Conservation (phyloP, 2,113 vertebrate species). For the Indicator maculatus region DNA sequence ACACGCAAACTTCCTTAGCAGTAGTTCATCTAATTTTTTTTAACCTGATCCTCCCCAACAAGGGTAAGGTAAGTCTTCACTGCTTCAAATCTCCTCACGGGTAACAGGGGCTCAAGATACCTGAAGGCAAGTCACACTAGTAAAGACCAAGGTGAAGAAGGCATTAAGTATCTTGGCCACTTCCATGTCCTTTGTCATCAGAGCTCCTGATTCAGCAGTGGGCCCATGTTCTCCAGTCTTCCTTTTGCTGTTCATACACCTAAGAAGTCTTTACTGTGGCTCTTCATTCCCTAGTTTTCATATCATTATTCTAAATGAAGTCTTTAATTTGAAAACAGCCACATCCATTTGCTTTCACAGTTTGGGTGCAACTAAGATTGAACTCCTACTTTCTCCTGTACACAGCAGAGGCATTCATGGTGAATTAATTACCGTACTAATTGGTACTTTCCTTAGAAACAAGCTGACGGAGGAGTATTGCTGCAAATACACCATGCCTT, state of each 20-base stretch:
- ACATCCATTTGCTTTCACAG: background rate
- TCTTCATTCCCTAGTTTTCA: background rate
- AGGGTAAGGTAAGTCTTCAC: background rate
- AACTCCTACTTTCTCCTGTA: background rate
- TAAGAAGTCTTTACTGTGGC: background rate
- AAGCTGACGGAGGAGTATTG: background rate
- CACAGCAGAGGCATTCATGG: background rate
- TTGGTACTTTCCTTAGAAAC: background rate
- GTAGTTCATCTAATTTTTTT: background rate
- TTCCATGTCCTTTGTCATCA: background rate
- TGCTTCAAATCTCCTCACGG: background rate
- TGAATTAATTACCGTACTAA: background rate
- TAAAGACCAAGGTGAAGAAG: background rate
- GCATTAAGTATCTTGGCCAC: background rate
- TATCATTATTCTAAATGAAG: background rate
- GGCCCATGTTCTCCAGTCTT: background rate
- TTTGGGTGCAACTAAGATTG: background rate
- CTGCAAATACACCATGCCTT: background rate
- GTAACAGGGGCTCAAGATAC: background rate
- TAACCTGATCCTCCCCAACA: background rate
- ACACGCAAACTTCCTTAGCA: rapidly evolving
- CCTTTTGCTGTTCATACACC: background rate
- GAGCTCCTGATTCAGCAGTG: background rate
- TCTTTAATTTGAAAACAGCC: background rate
- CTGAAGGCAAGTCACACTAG: background rate